phyloP scores from a whole-genome alignment of 2,797 vertebrate species.

The Phaenicophaeus curvirostris region DNA sequence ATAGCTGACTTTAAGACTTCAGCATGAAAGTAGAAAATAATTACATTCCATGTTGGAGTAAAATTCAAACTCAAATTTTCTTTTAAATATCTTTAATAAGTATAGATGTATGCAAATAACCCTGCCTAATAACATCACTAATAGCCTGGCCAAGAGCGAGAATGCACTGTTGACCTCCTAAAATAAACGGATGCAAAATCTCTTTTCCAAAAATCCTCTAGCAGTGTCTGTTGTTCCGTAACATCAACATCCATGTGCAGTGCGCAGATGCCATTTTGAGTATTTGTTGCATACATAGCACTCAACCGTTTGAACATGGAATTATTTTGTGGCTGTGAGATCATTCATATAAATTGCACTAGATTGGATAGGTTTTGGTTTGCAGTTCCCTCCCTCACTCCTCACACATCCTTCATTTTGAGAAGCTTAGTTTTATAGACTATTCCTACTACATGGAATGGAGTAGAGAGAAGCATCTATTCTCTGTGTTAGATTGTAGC shows the following conservation, averaged over 20 bases:
- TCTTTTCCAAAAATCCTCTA: constrained; percentile 50
- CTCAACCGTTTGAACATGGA: constrained; percentile 22
- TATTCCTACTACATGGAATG: constrained; percentile 29
- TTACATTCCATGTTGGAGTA: background rate
- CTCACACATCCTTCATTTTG: constrained; percentile 35
- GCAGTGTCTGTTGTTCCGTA: constrained; percentile 12
- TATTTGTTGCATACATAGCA: background rate
- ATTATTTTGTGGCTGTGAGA: constrained; percentile 51
- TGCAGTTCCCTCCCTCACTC: background rate
- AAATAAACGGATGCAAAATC: constrained; percentile 77
- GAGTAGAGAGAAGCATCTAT: constrained; percentile 48
- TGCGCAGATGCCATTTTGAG: constrained; percentile 38
- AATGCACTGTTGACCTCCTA: constrained; percentile 55
- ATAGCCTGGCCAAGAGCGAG: constrained; percentile 39
- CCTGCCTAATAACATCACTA: background rate
- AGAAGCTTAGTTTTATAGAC: constrained; percentile 40
- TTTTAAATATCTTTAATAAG: background rate
- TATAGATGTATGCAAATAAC: background rate
- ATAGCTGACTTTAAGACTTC: background rate
- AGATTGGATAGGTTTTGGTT: constrained; percentile 33
- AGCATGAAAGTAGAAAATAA: background rate
- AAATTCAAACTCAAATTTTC: background rate
- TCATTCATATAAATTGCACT: constrained; percentile 58
- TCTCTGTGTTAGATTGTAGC: constrained; percentile 34
- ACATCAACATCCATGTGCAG: constrained; percentile 61